Base-by-base conservation (phyloP, 1,140 invertebrate species). In the Diuraphis noxia region DNA sequence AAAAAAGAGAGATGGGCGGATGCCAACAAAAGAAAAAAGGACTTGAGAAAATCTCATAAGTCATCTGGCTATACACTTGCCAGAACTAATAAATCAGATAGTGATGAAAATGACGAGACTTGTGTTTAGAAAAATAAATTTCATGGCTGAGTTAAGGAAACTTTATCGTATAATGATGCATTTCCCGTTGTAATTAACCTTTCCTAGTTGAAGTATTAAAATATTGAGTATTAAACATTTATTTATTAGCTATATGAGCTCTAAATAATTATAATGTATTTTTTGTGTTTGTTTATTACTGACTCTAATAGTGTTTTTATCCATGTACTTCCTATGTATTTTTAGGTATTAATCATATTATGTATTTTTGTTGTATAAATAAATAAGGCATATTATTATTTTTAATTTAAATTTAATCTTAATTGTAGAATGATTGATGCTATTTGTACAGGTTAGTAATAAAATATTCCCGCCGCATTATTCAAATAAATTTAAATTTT, bases 51-150 rank as follows among this genome's bases (percentile, higher is more conserved):
- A 91, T 91, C 43, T 38, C 77, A 82, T 36, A 91, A 91, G 19
- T 1, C 25, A 30, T 52, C 89, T 49, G 77, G 89, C 30, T 91
- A 91, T 82, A 52, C 72, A 3, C 77, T 91, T 13, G 23, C 89
- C 1, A 91, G 43, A 91, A 82, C 63, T 81, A 91, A 91, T 40
- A 91, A 91, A 91, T 91, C 89, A 1, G 89, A 91, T 40, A 91
- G 89, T 40, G 89, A 91, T 21, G 89, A 91, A 91, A 91, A 91
- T 30, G 72, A 81, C 40, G 89, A 91, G 34, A 91, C 89, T 91
- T 91, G 89, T 91, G 89, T 91, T 82, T 91, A 91, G 40, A 52
- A 79, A n/a, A 21, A 46, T 36, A 34, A 34, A 43, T 10, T 34
- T 89, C 43, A 0, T n/a, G 38, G 77, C 63, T 88, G 23, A 88